Base-by-base conservation (phyloP, 2,797 vertebrate species). In the Acrossocheilus fasciatus region DNA sequence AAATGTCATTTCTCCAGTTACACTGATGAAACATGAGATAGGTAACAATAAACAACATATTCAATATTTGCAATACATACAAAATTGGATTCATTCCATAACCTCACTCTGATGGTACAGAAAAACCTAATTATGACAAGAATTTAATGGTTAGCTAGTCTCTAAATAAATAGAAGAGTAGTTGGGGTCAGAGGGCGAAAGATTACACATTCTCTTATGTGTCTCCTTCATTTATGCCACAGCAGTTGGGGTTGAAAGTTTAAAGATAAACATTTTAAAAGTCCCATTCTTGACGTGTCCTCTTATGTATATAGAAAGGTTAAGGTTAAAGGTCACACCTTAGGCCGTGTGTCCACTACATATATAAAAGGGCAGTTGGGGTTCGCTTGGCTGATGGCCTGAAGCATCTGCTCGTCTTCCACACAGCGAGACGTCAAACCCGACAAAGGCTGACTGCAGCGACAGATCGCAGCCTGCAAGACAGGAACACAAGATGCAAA, bases 291-390 rank as follows among this genome's bases (percentile, higher is more conserved):
- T n/a, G 23, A 78, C n/a, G 8, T 64, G 18, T 64, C 52, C 41
- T 11, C 15, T 26, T 54, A 69, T 64, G 78, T 81, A 64, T 75
- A 81, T 14, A 59, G 17, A 75, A 73, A 84, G 15, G 52, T 81
- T 83, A 52, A 91, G 78, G 64, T 89, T 23, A 52, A 66, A 39
- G 78, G 34, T 62, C 43, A 75, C 94, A 96, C 96, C 95, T 96
- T 96, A 87, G 96, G 95, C 90, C 96, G 95, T 4, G 95, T 96
- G 93, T 97, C 96, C 92, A 96, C 95, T 90, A 96, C 96, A 91
- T 97, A 96, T 93, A 97, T 95, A 92, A 96, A 96, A 70, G 94
- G 89, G 86, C 93, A 95, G 83, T 91, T 91, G 1, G 95, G 95
- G 81, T 96, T 97, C 41, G 95, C 94, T 83, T 94, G 92, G 84